A percentile compares a stretch with the other conserved stretches of the same genome.
Conservation (phyloP, 2,888 invertebrate species). For the Nomada ferruginata region DNA sequence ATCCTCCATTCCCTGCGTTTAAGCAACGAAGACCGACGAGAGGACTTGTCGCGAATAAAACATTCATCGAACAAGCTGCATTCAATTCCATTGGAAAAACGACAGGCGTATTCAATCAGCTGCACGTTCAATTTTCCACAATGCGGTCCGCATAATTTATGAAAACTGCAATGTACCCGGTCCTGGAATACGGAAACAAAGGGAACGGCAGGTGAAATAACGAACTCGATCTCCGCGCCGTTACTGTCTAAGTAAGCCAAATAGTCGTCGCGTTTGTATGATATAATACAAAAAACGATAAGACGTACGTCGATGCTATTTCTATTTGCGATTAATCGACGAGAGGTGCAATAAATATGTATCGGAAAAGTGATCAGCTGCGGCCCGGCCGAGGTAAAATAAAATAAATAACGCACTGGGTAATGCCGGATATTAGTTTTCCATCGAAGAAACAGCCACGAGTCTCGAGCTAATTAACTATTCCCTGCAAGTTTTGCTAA, state of each 20-base stretch:
- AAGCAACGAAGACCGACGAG: neutral
- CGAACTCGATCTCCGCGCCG: conserved; percentile 21
- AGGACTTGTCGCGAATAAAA: neutral
- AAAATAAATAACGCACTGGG: conserved; percentile 58
- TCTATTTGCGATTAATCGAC: conserved; percentile 66
- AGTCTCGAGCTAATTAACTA: conserved; percentile 51
- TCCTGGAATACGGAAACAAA: conserved; percentile 12
- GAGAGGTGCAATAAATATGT: conserved; percentile 64
- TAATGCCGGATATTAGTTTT: conserved; percentile 63
- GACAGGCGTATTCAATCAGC: conserved; percentile 39
- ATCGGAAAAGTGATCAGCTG: conserved; percentile 71
- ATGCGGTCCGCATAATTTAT: conserved; percentile 31
- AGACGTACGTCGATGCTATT: neutral
- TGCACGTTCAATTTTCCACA: conserved; percentile 28
- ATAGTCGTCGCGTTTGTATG: too few relatives aligned
- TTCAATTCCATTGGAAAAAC: conserved; percentile 12
- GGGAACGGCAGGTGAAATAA: conserved; percentile 6
- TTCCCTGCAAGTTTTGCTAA: conserved; percentile 31
- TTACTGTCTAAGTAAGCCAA: neutral
- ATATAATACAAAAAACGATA: too few relatives aligned
- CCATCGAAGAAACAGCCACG: conserved; percentile 46
- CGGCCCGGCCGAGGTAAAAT: conserved; percentile 45
- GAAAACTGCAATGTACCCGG: conserved; percentile 23
- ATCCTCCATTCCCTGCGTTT: neutral
- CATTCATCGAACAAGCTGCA: conserved; percentile 22